Conservation (phyloP, 2,888 invertebrate genomes). For the Teleogryllus oceanicus region DNA sequence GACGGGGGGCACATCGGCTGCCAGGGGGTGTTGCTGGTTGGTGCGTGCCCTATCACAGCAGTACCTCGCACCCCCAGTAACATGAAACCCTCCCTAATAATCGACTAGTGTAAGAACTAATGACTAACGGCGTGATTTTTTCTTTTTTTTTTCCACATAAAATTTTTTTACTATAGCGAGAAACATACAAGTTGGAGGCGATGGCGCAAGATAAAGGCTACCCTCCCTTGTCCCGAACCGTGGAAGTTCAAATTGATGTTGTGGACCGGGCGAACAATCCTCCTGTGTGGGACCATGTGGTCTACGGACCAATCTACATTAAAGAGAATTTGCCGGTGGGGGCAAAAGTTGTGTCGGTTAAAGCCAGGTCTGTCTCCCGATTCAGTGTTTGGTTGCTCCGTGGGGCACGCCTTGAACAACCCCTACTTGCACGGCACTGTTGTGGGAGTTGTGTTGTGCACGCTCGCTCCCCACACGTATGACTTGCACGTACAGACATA, state of each 20-base stretch:
- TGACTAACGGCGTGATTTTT: slow-evolving; percentile 63
- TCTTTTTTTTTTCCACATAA: slow-evolving; percentile 59
- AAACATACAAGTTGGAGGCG: slow-evolving; percentile 97
- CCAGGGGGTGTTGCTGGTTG: slow-evolving; percentile 30
- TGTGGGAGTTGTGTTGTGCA: slow-evolving; percentile 39
- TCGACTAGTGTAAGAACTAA: slow-evolving; percentile 46
- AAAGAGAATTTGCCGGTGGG: slow-evolving; percentile 97
- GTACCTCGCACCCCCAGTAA: slow-evolving; percentile 41
- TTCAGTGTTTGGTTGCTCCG: slow-evolving; percentile 37
- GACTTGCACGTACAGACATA: slow-evolving; percentile 39
- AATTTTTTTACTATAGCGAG: slow-evolving; percentile 73
- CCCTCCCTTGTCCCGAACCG: slow-evolving; percentile 91
- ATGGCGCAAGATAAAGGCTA: slow-evolving; percentile 97
- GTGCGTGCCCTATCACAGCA: slow-evolving; percentile 39
- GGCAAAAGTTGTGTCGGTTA: slow-evolving; percentile 95
- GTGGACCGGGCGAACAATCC: slow-evolving; percentile 97
- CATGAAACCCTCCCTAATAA: slow-evolving; percentile 28
- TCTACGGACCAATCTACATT: slow-evolving; percentile 95
- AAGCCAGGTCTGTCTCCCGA: slow-evolving; percentile 87
- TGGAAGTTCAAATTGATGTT: slow-evolving; percentile 97
- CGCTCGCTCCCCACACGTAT: slow-evolving; percentile 38
- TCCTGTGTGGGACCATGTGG: slow-evolving; percentile 93
- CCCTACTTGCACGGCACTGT: slow-evolving; percentile 37
- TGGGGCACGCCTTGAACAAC: slow-evolving; percentile 35
- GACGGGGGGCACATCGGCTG: slow-evolving; percentile 34